Conservation (phyloP, 2,888 invertebrate genomes). For the Lissonota sp. region DNA sequence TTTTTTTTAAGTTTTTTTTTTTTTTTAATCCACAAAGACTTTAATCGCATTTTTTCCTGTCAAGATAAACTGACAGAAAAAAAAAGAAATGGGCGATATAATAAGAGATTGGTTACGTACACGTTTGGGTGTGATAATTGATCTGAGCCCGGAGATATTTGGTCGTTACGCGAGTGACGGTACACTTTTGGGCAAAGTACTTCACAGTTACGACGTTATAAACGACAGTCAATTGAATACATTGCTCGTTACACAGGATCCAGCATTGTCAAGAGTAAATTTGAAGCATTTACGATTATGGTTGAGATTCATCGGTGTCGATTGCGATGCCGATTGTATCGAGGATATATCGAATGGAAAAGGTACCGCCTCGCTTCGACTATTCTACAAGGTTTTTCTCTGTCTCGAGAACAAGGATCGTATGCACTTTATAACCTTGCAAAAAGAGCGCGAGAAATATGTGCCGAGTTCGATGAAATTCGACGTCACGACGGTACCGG, state of each 20-base stretch:
- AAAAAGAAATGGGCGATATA: slow-evolving; percentile 85
- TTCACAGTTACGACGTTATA: slow-evolving; percentile 87
- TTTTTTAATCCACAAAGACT: no score
- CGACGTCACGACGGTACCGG: slow-evolving; percentile 70
- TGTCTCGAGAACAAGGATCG: slow-evolving; percentile 86
- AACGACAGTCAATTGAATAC: slow-evolving; percentile 85
- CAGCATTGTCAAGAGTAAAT: slow-evolving; percentile 84
- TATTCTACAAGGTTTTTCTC: slow-evolving; percentile 88
- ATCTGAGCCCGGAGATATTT: slow-evolving; percentile 85
- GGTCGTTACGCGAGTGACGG: slow-evolving; percentile 86
- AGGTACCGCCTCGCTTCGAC: slow-evolving; percentile 85
- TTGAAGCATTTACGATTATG: slow-evolving; percentile 85
- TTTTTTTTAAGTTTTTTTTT: no score
- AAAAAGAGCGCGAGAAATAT: slow-evolving; percentile 78
- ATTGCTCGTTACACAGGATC: slow-evolving; percentile 83
- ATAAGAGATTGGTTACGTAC: slow-evolving; percentile 87
- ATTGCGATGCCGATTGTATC: slow-evolving; percentile 84
- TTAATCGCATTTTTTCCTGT: no score
- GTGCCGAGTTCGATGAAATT: slow-evolving; percentile 74
- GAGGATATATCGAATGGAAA: slow-evolving; percentile 83
- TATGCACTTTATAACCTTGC: slow-evolving; percentile 85
- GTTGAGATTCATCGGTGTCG: slow-evolving; percentile 85
- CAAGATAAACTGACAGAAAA: background rate
- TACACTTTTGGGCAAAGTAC: slow-evolving; percentile 85
- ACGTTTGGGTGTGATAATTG: slow-evolving; percentile 85